Conservation (phyloP, 2,797 vertebrate species). For the Eulemur albifrons region DNA sequence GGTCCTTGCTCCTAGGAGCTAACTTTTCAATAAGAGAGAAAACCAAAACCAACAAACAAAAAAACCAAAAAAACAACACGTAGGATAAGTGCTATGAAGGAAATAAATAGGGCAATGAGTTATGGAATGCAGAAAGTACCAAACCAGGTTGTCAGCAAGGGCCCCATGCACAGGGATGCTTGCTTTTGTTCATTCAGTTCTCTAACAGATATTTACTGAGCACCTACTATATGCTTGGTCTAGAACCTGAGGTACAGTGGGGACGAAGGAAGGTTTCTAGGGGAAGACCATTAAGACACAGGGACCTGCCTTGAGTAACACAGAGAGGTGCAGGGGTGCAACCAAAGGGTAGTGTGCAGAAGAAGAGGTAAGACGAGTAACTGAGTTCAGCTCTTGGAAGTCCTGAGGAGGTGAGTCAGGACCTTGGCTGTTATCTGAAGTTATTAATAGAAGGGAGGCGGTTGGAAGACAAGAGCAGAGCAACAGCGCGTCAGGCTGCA, state of each 20-base stretch:
- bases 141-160: too few species aligned
- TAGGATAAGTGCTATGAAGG: neutral
- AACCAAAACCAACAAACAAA: neutral
- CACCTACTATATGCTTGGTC: neutral
- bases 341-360: neutral
- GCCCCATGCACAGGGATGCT: neutral
- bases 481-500: neutral
- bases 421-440: neutral
- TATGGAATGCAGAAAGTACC: rapidly evolving
- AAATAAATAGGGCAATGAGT: neutral
- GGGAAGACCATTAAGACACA: neutral
- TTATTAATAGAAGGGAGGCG: neutral
- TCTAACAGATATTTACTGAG: neutral
- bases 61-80: too few species aligned
- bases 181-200: neutral
- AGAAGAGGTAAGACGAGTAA: neutral
- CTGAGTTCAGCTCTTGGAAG: neutral
- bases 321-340: neutral
- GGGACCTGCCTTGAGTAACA: neutral
- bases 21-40: neutral
- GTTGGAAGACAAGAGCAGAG: neutral
- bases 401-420: neutral
- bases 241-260: neutral
- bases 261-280: neutral
- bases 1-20: neutral